Conservation (phyloP, 2,113 vertebrate genomes). For the Malurus alboscapulatus region DNA sequence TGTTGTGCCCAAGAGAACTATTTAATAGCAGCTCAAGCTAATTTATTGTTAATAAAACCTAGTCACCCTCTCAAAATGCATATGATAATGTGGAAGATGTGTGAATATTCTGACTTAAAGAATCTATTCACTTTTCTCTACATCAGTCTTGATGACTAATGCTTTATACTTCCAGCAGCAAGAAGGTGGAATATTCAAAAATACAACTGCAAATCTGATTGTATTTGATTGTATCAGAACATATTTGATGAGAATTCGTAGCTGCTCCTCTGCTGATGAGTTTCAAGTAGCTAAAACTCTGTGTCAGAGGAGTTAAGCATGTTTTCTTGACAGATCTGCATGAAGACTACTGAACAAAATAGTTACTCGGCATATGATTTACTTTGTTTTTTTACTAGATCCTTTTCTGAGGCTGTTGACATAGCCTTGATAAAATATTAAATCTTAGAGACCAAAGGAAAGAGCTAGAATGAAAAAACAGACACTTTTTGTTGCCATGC, state of each 20-base stretch:
- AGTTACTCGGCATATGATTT: neutral
- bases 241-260: neutral
- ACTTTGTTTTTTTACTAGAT: neutral
- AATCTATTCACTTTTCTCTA: neutral
- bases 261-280: neutral
- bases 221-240: neutral
- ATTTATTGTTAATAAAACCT: constrained; percentile 49
- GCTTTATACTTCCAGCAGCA: neutral
- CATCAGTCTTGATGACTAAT: neutral
- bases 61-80: neutral
- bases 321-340: neutral
- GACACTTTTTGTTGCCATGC: neutral
- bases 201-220: neutral
- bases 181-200: neutral
- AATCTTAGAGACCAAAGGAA: neutral
- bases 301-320: neutral
- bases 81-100: neutral
- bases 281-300: neutral
- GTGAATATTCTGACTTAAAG: neutral
- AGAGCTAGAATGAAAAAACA: neutral
- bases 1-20: constrained; percentile 25
- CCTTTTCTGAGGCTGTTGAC: neutral
- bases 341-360: neutral
- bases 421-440: neutral
- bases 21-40: constrained; percentile 40